Evolutionary conservation across 2,888 invertebrate species (phyloP).

Genomic region (Orthosia gracilis): DNA sequence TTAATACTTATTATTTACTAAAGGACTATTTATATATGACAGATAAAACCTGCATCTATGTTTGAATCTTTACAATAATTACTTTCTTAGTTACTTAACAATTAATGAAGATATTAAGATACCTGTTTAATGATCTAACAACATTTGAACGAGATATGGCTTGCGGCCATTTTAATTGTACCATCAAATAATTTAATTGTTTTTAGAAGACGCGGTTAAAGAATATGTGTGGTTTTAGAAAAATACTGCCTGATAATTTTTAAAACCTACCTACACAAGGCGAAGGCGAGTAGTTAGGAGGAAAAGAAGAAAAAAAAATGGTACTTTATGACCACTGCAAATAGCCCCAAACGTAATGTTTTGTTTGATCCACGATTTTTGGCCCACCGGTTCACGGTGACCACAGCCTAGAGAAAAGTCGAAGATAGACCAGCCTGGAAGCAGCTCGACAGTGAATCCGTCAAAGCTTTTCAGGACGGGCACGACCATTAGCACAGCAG

Average conservation of each 20-base stretch:
- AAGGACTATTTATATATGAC: constrained; percentile 19
- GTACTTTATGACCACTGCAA: too few relatives aligned
- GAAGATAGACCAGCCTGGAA: too few relatives aligned
- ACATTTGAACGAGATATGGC: constrained; percentile 6
- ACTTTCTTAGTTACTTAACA: constrained; percentile 41
- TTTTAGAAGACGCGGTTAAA: constrained; percentile 30
- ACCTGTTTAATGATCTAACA: constrained; percentile 38
- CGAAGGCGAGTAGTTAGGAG: too few relatives aligned
- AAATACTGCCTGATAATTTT: constrained; percentile 3
- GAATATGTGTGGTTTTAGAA: constrained; percentile 11
- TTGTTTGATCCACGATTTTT: too few relatives aligned
- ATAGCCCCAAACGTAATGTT: too few relatives aligned
- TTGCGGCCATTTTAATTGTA: constrained; percentile 17
- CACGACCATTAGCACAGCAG: too few relatives aligned
- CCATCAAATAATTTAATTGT: constrained; percentile 20
- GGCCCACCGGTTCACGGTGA: too few relatives aligned
- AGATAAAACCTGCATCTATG: constrained; percentile 7
- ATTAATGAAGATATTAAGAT: constrained; percentile 45
- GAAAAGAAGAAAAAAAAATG: too few relatives aligned
- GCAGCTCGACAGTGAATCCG: too few relatives aligned
- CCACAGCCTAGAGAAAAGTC: too few relatives aligned
- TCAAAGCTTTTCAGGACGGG: too few relatives aligned
- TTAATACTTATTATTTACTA: neutral
- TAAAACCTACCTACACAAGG: too few relatives aligned
- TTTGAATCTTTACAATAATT: constrained; percentile 24